Evolutionary conservation across 2,888 invertebrate species (phyloP).

Genomic region (Autographa gamma): DNA sequence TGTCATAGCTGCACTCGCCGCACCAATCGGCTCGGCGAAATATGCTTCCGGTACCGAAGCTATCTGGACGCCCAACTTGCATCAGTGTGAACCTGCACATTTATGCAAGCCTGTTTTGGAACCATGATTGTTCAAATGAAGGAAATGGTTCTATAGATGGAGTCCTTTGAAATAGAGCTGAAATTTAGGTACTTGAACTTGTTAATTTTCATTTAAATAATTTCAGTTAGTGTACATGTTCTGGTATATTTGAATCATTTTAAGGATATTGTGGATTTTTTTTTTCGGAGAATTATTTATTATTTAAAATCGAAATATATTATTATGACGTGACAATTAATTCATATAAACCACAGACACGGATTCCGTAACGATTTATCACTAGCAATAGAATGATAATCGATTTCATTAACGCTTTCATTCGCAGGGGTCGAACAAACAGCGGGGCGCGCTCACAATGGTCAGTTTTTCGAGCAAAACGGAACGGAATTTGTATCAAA

Average conservation of each 20-base stretch:
- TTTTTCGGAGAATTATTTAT: no score
- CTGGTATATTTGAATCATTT: no score
- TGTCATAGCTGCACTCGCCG: not conserved
- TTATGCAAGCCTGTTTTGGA: not conserved
- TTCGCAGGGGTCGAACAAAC: constrained; percentile 64
- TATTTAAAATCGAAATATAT: constrained; percentile 9
- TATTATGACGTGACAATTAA: constrained; percentile 42
- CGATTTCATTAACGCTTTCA: constrained; percentile 78
- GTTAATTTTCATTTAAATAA: no score
- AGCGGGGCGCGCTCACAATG: constrained; percentile 59
- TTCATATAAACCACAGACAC: constrained; percentile 58
- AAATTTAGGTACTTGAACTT: no score
- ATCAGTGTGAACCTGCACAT: not conserved
- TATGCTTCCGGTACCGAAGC: not conserved
- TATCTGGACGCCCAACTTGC: not conserved
- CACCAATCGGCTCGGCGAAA: constrained; percentile 3
- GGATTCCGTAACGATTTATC: constrained; percentile 66
- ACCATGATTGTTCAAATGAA: not conserved
- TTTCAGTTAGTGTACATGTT: no score
- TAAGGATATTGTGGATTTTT: no score
- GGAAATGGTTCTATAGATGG: no score
- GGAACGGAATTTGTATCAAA: constrained; percentile 55
- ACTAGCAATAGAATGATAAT: constrained; percentile 72
- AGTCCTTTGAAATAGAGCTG: no score
- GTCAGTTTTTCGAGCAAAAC: constrained; percentile 67